Evolutionary conservation across 2,888 invertebrate genomes (phyloP).

Genomic region (Adelphocoris suturalis): DNA sequence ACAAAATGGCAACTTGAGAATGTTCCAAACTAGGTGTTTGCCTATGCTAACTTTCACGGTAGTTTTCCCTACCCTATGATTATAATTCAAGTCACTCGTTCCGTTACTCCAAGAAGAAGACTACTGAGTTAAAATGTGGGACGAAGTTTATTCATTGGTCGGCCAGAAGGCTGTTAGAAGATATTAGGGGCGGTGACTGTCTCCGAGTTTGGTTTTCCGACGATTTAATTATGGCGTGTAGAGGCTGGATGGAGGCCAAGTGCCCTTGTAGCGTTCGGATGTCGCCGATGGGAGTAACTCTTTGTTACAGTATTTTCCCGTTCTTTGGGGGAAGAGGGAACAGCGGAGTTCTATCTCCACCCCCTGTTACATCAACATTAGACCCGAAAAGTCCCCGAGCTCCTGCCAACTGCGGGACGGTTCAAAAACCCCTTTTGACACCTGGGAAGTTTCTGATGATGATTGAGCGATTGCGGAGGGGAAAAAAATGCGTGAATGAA

Average conservation of each 20-base stretch:
- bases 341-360: not conserved
- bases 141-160: slow-evolving; percentile 7
- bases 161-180: slow-evolving; percentile 42
- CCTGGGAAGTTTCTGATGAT: slow-evolving; percentile 41
- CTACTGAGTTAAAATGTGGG: not conserved
- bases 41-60: not conserved
- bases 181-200: slow-evolving; percentile 46
- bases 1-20: too few species aligned
- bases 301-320: slow-evolving; percentile 38
- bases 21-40: too few species aligned
- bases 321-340: not conserved
- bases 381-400: not conserved
- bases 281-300: slow-evolving; percentile 53
- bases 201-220: slow-evolving; percentile 40
- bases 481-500: not conserved
- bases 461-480: slow-evolving; percentile 4
- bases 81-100: not conserved
- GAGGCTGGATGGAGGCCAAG: slow-evolving; percentile 57
- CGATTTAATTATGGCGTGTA: slow-evolving; percentile 68
- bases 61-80: not conserved
- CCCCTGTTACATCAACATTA: slow-evolving; percentile 53
- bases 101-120: not conserved
- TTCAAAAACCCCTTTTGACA: not conserved
- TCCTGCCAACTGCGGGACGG: not conserved
- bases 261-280: slow-evolving; percentile 50